These are phyloP conservation scores for Heliconius congener DNA, from an alignment of 1,140 invertebrate genomes.

Conservation along the genomic window DNA sequence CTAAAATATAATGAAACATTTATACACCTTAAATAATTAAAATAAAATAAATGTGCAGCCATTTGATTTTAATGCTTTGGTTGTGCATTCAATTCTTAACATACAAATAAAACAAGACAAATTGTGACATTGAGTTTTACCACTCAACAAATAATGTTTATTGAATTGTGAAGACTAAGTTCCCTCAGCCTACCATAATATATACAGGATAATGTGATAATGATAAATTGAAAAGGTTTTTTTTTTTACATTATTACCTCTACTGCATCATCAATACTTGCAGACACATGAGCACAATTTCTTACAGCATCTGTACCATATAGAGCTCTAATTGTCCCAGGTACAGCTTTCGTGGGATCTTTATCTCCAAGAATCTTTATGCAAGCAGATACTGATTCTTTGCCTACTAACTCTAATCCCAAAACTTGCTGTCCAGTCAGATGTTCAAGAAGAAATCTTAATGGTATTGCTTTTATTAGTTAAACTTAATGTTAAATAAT, in stretches of 20 bases:
- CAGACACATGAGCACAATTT: constrained; percentile 88
- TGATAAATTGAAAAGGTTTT: too few relatives aligned
- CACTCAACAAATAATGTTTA: too few relatives aligned
- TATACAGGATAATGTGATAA: too few relatives aligned
- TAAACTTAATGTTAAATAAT: not conserved
- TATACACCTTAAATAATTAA: not conserved
- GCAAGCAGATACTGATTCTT: constrained; percentile 85
- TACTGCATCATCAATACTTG: constrained; percentile 81
- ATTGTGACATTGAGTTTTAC: too few relatives aligned
- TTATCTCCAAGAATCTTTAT: constrained; percentile 84
- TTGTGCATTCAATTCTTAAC: too few relatives aligned
- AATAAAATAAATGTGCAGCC: not conserved
- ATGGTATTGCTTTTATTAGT: not conserved
- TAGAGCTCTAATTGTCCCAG: constrained; percentile 85
- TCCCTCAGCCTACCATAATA: too few relatives aligned
- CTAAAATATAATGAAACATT: constrained; percentile 52
- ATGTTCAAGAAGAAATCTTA: constrained; percentile 82
- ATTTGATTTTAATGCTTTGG: too few relatives aligned
- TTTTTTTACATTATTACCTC: constrained; percentile 55
- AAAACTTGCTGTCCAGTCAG: constrained; percentile 88
- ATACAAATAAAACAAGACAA: too few relatives aligned
- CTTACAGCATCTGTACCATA: constrained; percentile 88
- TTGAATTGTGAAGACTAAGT: too few relatives aligned
- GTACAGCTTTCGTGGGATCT: constrained; percentile 85
- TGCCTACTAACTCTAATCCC: constrained; percentile 88